Evolutionary conservation across 2,113 vertebrate species (phyloP).

Genomic region (Periophthalmus modestus): DNA sequence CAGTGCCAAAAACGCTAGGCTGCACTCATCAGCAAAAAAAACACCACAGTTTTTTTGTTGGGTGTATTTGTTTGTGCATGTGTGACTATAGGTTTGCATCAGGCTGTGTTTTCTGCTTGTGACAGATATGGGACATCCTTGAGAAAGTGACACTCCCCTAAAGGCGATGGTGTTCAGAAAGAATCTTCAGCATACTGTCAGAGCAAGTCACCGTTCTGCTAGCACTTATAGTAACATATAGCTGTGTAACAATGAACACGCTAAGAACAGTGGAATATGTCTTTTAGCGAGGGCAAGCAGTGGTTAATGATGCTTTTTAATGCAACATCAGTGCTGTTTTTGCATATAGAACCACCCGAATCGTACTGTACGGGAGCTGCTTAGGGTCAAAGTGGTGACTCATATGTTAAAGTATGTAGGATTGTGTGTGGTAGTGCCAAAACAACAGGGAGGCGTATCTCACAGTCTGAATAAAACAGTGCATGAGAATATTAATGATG

Average conservation of each 20-base stretch:
- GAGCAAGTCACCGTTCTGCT: slow-evolving; percentile 33
- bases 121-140: slow-evolving; percentile 78
- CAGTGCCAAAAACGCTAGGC: slow-evolving; percentile 35
- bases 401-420: slow-evolving; percentile 1
- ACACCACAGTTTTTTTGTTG: slow-evolving; percentile 1
- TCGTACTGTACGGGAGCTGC: background rate
- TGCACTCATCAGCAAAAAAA: slow-evolving; percentile 66
- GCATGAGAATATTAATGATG: background rate
- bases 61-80: slow-evolving; percentile 30
- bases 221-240: slow-evolving; percentile 7
- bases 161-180: slow-evolving; percentile 50
- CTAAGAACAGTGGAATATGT: background rate
- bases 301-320: background rate
- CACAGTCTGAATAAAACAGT: background rate
- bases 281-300: background rate
- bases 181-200: slow-evolving; percentile 62
- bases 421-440: background rate
- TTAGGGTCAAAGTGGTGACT: slow-evolving; percentile 4
- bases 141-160: slow-evolving; percentile 67
- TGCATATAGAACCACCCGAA: background rate
- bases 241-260: background rate
- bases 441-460: background rate
- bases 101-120: slow-evolving; percentile 54
- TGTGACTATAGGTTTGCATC: slow-evolving; percentile 33
- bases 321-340: background rate